Base-by-base conservation (phyloP, 2,888 invertebrate species). In the Liopterus haemorrhoidalis region DNA sequence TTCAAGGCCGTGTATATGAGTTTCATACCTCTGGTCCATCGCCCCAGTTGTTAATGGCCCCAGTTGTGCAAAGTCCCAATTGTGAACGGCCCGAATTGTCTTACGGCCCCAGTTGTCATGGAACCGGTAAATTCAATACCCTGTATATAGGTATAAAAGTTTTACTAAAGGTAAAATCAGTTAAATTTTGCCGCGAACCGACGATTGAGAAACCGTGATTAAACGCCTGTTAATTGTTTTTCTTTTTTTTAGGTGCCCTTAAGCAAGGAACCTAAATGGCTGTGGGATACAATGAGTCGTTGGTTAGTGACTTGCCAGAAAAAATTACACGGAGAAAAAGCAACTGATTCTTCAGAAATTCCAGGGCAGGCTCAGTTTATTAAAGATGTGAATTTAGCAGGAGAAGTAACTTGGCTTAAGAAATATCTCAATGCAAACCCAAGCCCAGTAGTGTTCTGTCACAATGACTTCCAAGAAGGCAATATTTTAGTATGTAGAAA, bases 401-500 rank as follows among this genome's bases (percentile, higher is more conserved):
- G 74, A 22, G 89, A 90, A 64, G 67, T 80, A 1, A 71, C 74
- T 9, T 88, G 85, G 85, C 60, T 90, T 22, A 81, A 75, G 68
- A 73, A 75, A 49, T 72, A 74, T 40, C 62, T 81, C 4, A 72
- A 75, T 0, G 63, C 68, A 0, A 72, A 77, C 0, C 70, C 75
- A 1, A 88, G 86, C 27, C 88, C 91, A 0, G 91, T 94, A 0
- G 83, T 90, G 0, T 95, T 95, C 69, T 92, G 91, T 56, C 95
- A 95, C 66, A 95, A 95, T 64, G 95, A 95, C 61, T 73, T 94
- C 71, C 94, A 95, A 65, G 93, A 93, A 72, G 94, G 90, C 67
- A 76, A 79, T 62, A 79, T 81, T 54, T 64, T 81, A n/a, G 61
- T 78, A 47, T 68, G 70, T 30, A 70, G 73, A 52, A 73, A 70